Base-by-base conservation (phyloP, 1,140 invertebrate genomes). In the Dinothrombium tinctorium region DNA sequence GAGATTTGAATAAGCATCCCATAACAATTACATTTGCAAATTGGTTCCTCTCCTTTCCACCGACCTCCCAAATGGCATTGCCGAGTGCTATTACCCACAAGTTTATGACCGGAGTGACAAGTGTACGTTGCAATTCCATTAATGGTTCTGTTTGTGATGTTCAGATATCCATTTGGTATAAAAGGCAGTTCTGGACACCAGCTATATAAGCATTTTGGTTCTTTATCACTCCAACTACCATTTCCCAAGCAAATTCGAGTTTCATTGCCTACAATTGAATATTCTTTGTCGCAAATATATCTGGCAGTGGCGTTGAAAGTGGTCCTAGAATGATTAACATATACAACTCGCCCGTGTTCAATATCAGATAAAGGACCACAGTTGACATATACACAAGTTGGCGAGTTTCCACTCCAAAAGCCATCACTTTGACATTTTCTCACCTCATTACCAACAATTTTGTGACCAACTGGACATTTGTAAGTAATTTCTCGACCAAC, bases 181-280 rank as follows among this genome's bases (percentile, higher is more conserved):
- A 78, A 57, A 1, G 71, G 59, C 0, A 80, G 77, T 46, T 82
- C 75, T 0, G 69, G 66, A 51, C 83, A 89, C 38, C 79, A 50
- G 35, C 46, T 47, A 21, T 50, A 60, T 62, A 82, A 72, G 55
- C 84, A 92, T 19, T 71, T 68, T 1, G 83, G 82, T 28, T 74
- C 70, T 44, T 73, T 69, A 22, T 72, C 71, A 1, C 74, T 83
- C 84, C 84, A 90, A 52, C 72, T 75, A 5, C 80, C 81, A 41
- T 82, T 77, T 32, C 69, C 66, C 3, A 71, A 72, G 57, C 64
- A 5, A 50, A 53, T 23, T 67, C 69, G 1, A 65, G 63, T 19
- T 72, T 46, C 19, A 15, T 41, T 68, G 0, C 74, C 76, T 21
- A 71, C 66, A 14, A 89, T 59, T 73, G 78, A 82, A 54, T 81